Evolutionary conservation across 2,113 vertebrate genomes (phyloP), one percentile per base, ranked within the genome.

Genomic region (Bubo blakistoni): DNA sequence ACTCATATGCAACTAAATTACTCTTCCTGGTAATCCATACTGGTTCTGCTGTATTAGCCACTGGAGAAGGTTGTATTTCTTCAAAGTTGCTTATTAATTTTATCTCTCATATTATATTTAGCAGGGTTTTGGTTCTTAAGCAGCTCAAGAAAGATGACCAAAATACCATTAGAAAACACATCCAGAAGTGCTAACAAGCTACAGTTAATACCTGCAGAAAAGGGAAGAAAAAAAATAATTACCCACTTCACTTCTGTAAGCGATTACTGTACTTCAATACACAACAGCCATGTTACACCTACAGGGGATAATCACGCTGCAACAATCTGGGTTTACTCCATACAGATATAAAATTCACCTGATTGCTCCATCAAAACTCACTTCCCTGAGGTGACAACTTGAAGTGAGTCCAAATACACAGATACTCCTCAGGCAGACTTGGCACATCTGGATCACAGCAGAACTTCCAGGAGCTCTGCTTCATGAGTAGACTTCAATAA

Each of bases 401-500:
- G 29, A 44, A 55, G 20, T 0, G 1, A 49, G 27, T 12, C 32
- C 47, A 25, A 24, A 25, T 0, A 6, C 44, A 76, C 22, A 46
- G 24, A 12, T 21, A 10, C 30, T 52, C 34, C 49, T 52, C 61
- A 16, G 29, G 8, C 40, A 42, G 40, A 57, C 62, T 7, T 6
- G 25, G 46, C 51, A 57, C 5, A 0, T 25, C n/a, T n/a, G 36
- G 42, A 36, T 46, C 40, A 21, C 38, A 54, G 24, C 55, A 65
- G 44, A 52, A 57, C 49, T 55, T 63, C 36, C 49, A 52, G 36
- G 18, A 91, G 40, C 25, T 32, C 18, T 54, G 49, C 21, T 49
- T 55, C 1, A 0, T 4, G 4, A 54, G 13, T 0, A 49, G 20
- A 19, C 38, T 40, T 59, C 22, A 30, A 2, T 29, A 13, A n/a